Conservation (phyloP, 1,140 invertebrate genomes). For the Zaprionus ornatus region DNA sequence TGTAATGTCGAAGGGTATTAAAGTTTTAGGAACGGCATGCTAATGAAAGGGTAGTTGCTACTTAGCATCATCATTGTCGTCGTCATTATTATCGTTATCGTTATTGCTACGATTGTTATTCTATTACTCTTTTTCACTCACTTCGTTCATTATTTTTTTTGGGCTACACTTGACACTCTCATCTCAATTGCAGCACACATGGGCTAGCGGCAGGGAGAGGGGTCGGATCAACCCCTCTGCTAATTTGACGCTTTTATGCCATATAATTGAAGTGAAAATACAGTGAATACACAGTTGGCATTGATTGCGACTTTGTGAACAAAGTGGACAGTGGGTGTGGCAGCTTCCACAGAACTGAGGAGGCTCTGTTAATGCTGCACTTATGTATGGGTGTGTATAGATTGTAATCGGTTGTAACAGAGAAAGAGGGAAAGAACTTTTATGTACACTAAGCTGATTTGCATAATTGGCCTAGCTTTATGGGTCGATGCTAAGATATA, state of each 20-base stretch:
- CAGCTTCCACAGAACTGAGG: neutral
- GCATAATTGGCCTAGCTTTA: constrained; percentile 58
- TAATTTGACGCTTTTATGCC: constrained; percentile 70
- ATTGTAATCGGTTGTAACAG: constrained; percentile 19
- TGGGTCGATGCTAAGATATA: neutral
- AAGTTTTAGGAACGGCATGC: neutral
- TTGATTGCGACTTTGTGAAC: constrained; percentile 40
- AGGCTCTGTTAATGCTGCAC: constrained; percentile 23
- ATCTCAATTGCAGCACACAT: constrained; percentile 1
- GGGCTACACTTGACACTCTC: constrained; percentile 36
- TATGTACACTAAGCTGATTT: constrained; percentile 51
- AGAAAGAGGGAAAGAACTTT: neutral
- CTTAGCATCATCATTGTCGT: constrained; percentile 39
- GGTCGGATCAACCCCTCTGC: constrained; percentile 36
- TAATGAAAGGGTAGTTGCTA: constrained; percentile 72
- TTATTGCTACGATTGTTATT: constrained; percentile 38
- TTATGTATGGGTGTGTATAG: constrained; percentile 19
- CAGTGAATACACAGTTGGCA: constrained; percentile 41
- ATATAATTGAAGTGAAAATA: constrained; percentile 62
- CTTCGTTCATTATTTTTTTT: constrained; percentile 35
- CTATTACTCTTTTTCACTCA: neutral
- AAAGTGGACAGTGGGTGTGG: constrained; percentile 5
- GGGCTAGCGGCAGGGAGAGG: neutral
- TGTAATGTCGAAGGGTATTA: neutral
- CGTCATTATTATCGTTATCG: constrained; percentile 24